These are phyloP conservation scores for Lichenostomus cassidix DNA, from an alignment of 2,113 vertebrate species.

Conservation along the genomic window DNA sequence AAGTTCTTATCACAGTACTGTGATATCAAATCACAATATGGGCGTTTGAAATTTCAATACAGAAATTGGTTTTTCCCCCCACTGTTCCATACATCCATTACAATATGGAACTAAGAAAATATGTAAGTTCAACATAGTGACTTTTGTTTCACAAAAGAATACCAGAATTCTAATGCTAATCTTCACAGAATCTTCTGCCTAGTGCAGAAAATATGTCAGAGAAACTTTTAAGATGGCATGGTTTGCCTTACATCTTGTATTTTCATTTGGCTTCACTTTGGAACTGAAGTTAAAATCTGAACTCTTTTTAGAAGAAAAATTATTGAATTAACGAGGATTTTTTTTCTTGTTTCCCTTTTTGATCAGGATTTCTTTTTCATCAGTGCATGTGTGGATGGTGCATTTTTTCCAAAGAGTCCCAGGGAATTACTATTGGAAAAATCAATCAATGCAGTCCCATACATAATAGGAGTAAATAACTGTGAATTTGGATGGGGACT, in stretches of 20 bases:
- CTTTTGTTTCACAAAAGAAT: neutral
- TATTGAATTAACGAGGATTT: neutral
- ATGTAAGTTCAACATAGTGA: neutral
- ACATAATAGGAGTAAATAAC: constrained; percentile 51
- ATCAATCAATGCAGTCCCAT: neutral
- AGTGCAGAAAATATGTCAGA: neutral
- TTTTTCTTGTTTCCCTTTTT: too few relatives aligned
- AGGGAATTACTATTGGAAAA: neutral
- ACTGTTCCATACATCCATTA: neutral
- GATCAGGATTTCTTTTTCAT: fast-evolving
- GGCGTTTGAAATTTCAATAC: neutral
- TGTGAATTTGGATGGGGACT: neutral
- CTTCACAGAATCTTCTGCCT: neutral
- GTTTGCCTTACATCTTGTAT: neutral
- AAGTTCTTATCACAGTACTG: neutral
- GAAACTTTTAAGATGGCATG: neutral
- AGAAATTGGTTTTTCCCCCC: neutral
- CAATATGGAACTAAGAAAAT: neutral
- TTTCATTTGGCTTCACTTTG: neutral
- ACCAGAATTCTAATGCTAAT: neutral
- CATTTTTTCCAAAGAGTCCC: constrained; percentile 28
- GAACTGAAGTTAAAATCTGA: neutral
- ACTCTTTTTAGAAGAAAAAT: neutral
- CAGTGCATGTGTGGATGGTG: neutral
- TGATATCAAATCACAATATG: neutral